Conservation (phyloP, 2,888 invertebrate species). For the Notodonta ziczac region DNA sequence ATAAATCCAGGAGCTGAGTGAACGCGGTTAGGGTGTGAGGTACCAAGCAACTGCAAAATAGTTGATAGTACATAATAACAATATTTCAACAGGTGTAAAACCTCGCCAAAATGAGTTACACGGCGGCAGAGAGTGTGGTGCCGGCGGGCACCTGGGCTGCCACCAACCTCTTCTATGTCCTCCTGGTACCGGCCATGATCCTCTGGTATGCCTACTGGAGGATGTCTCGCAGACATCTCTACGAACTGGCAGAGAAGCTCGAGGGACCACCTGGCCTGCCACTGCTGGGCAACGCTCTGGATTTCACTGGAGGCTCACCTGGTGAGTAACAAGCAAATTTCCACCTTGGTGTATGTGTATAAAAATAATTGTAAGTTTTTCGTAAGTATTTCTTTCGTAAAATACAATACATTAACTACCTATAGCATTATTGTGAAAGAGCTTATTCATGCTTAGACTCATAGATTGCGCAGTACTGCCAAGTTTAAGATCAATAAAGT, state of each 20-base stretch:
- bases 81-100: slow-evolving; percentile 18
- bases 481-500: not conserved
- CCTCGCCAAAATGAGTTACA: slow-evolving; percentile 64
- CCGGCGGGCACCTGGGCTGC: slow-evolving; percentile 83
- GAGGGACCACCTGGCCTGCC: slow-evolving; percentile 90
- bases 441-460: not conserved
- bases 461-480: not conserved
- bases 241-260: slow-evolving; percentile 88
- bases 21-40: no score
- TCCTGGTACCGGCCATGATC: slow-evolving; percentile 88
- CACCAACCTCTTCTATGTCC: slow-evolving; percentile 88
- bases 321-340: slow-evolving; percentile 76
- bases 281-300: slow-evolving; percentile 89
- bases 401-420: no score
- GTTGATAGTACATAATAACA: not conserved
- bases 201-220: slow-evolving; percentile 91
- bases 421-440: no score
- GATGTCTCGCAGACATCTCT: slow-evolving; percentile 88
- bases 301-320: slow-evolving; percentile 89
- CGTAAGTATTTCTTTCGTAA: no score
- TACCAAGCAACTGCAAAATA: not conserved
- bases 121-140: slow-evolving; percentile 72
- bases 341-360: not conserved
- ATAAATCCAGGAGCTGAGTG: no score
- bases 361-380: no score